phyloP scores from a whole-genome alignment of 1,140 invertebrate genomes.

The Drosophila kanapiae region DNA sequence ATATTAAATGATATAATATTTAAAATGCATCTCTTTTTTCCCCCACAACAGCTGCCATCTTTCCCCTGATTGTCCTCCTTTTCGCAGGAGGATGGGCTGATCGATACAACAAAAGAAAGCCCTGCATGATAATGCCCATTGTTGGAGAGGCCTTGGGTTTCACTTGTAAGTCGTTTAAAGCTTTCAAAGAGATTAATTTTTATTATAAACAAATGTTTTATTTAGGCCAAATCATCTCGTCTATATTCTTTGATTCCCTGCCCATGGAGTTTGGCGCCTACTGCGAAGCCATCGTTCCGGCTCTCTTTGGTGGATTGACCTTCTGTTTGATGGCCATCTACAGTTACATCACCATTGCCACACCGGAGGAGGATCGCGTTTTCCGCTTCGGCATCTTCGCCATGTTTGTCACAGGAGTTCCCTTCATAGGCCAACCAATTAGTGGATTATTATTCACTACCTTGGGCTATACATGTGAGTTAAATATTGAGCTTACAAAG shows the following conservation, averaged over 20 bases:
- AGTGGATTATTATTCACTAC: constrained; percentile 72
- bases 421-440: constrained; percentile 71
- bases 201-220: neutral
- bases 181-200: accelerated
- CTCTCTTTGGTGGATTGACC: constrained; percentile 87
- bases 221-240: constrained; percentile 71
- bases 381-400: constrained; percentile 86
- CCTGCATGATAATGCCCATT: constrained; percentile 88
- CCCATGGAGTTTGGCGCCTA: constrained; percentile 87
- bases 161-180: constrained; percentile 57
- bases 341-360: constrained; percentile 88
- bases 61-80: constrained; percentile 88
- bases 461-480: constrained; percentile 77
- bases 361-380: constrained; percentile 87
- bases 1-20: neutral
- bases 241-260: constrained; percentile 78
- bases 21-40: neutral
- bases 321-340: constrained; percentile 88
- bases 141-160: constrained; percentile 86
- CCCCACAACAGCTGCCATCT: constrained; percentile 85
- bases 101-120: constrained; percentile 88
- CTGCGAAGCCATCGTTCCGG: constrained; percentile 87
- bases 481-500: neutral
- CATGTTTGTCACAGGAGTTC: constrained; percentile 78
- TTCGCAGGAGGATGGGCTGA: constrained; percentile 89